These are phyloP conservation scores for Urechis unicinctus DNA, from an alignment of 2,888 invertebrate species.

Conservation along the genomic window DNA sequence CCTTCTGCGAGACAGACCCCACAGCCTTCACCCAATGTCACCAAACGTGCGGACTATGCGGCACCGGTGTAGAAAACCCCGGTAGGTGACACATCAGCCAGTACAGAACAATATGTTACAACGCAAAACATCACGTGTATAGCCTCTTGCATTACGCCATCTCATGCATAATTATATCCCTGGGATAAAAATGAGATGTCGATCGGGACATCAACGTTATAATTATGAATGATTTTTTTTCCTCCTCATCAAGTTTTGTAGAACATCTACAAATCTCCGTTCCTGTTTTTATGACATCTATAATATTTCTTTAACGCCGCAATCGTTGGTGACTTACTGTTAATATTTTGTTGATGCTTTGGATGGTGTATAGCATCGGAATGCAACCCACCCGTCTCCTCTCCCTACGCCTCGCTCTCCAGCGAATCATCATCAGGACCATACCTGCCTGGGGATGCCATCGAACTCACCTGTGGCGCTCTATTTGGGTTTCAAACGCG, in stretches of 20 bases:
- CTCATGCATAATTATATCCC: background rate
- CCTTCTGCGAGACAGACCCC: background rate
- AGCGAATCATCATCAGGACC: background rate
- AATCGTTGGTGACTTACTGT: no score
- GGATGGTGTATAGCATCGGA: no score
- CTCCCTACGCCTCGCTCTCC: background rate
- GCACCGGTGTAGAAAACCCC: no score
- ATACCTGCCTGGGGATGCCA: background rate
- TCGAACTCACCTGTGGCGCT: background rate
- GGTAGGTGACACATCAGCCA: no score
- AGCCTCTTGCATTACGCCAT: background rate
- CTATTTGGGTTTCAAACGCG: background rate
- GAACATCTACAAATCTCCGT: no score
- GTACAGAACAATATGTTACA: background rate
- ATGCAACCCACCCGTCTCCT: background rate
- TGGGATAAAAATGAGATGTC: no score
- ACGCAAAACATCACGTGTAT: background rate
- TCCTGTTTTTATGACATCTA: no score
- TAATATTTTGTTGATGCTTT: no score
- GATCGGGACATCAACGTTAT: no score
- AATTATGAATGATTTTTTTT: no score
- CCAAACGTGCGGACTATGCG: background rate
- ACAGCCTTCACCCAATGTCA: background rate
- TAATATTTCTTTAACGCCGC: no score
- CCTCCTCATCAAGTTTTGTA: no score